Evolutionary conservation across 1,140 invertebrate species (phyloP).

Genomic region (Acyrthosiphon pisum): DNA sequence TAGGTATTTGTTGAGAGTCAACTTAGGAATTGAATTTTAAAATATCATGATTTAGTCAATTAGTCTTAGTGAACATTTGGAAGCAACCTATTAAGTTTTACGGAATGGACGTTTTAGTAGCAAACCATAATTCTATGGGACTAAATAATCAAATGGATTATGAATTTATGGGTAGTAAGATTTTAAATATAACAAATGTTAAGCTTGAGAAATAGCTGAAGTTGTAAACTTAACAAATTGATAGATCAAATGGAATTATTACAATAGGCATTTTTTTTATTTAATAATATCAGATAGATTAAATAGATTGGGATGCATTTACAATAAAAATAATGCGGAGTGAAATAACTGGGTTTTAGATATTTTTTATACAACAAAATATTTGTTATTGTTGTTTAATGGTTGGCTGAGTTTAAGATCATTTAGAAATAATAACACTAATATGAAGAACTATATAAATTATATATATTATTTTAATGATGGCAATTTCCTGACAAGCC

Average conservation of each 20-base stretch:
- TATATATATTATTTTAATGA: neutral
- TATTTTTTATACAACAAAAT: neutral
- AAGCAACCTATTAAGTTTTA: neutral
- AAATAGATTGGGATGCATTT: neutral
- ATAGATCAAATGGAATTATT: neutral
- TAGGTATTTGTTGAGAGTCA: neutral
- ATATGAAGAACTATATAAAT: neutral
- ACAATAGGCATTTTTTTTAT: neutral
- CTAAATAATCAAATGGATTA: neutral
- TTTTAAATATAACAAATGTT: neutral
- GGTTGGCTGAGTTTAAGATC: neutral
- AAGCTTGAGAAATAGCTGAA: neutral
- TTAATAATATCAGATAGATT: neutral
- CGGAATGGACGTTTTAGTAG: neutral
- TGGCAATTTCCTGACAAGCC: slow-evolving; percentile 29
- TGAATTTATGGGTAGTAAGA: neutral
- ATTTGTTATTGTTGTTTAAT: neutral
- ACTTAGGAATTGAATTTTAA: neutral
- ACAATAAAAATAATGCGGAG: neutral
- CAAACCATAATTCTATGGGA: neutral
- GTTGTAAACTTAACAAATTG: neutral
- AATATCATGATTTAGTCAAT: neutral
- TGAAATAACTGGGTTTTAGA: neutral
- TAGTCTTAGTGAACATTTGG: too few relatives aligned
- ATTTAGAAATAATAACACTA: neutral